These are phyloP conservation scores for Sminthopsis crassicaudata DNA, from an alignment of 2,113 vertebrate genomes.

Conservation along the genomic window DNA sequence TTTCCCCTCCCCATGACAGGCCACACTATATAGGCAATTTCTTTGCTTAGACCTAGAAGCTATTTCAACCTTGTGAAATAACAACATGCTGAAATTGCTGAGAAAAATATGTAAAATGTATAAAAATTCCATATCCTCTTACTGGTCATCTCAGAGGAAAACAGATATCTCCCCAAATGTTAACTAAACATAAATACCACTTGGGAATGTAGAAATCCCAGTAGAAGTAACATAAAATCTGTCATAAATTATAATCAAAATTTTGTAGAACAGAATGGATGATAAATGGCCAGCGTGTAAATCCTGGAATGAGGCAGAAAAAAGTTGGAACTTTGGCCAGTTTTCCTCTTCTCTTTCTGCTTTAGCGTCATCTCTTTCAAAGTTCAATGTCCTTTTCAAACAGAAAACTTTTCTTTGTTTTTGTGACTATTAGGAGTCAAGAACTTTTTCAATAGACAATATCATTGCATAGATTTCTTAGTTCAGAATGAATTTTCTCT, in stretches of 20 bases:
- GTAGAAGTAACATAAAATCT: not conserved
- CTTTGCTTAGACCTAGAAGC: not conserved
- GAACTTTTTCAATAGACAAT: no score
- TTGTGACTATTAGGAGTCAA: no score
- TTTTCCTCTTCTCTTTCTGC: not conserved
- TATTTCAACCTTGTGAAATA: not conserved
- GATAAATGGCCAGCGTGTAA: not conserved
- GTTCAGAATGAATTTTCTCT: no score
- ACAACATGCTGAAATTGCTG: not conserved
- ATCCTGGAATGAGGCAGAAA: not conserved
- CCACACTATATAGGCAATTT: not conserved
- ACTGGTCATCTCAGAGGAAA: not conserved
- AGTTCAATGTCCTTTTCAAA: not conserved
- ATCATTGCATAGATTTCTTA: no score
- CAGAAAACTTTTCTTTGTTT: no score
- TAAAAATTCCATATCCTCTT: not conserved
- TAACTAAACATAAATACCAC: not conserved
- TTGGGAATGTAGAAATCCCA: not conserved
- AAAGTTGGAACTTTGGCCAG: not conserved
- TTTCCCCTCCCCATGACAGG: not conserved
- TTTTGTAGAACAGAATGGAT: not conserved
- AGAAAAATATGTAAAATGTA: not conserved
- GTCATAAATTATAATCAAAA: not conserved
- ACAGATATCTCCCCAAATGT: not conserved
- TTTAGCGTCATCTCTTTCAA: not conserved